Evolutionary conservation across 2,888 invertebrate species (phyloP).

Genomic region (Tineola bisselliella): DNA sequence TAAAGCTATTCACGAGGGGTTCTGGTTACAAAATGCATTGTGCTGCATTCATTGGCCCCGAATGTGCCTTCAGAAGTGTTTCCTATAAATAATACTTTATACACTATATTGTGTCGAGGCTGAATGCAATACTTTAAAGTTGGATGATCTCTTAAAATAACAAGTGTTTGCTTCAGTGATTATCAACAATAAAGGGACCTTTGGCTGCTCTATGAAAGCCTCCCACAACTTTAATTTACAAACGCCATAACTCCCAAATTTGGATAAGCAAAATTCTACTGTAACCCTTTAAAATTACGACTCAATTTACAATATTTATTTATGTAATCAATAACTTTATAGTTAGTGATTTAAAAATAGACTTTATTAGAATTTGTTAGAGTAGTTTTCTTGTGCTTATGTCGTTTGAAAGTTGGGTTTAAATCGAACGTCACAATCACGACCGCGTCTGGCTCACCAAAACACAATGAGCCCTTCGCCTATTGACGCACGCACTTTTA

Average conservation of each 20-base stretch:
- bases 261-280: background rate
- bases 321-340: too few relatives aligned
- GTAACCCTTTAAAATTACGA: too few relatives aligned
- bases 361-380: background rate
- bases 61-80: slow-evolving; percentile 59
- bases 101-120: slow-evolving; percentile 52
- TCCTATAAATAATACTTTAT: slow-evolving; percentile 66
- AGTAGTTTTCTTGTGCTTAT: slow-evolving; percentile 19
- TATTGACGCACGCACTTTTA: slow-evolving; percentile 63
- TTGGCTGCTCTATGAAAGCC: slow-evolving; percentile 63
- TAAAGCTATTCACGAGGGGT: slow-evolving; percentile 24
- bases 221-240: slow-evolving; percentile 22
- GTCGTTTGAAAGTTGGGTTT: slow-evolving; percentile 25
- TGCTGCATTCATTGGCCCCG: slow-evolving; percentile 43
- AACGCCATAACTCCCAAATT: background rate
- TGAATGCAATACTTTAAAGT: slow-evolving; percentile 58
- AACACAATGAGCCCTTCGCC: slow-evolving; percentile 59
- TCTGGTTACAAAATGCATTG: slow-evolving; percentile 30
- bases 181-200: slow-evolving; percentile 63
- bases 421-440: slow-evolving; percentile 61
- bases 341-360: background rate
- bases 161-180: slow-evolving; percentile 70
- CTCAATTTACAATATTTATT: too few relatives aligned
- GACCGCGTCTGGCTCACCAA: slow-evolving; percentile 64
- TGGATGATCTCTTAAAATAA: slow-evolving; percentile 70